phyloP scores from a whole-genome alignment of 92 coral and sea anemone genomes.

The Heteractis magnifica region DNA sequence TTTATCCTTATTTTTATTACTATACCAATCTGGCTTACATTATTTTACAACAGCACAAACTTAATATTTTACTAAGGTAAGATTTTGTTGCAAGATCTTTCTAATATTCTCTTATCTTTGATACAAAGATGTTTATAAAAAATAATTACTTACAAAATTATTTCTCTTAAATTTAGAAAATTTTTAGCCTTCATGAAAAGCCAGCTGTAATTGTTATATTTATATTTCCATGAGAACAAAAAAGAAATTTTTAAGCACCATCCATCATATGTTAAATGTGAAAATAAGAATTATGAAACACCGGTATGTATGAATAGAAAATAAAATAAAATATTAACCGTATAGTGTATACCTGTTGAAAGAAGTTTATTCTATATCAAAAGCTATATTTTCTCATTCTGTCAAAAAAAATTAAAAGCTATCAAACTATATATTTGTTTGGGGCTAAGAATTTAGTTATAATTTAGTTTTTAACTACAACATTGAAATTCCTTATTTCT shows the following conservation, averaged over 20 bases:
- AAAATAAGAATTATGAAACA: neutral
- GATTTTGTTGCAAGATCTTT: neutral
- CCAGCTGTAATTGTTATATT: neutral
- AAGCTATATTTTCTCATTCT: neutral
- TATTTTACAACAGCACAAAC: too few species aligned
- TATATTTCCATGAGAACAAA: too few species aligned
- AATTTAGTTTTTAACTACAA: neutral
- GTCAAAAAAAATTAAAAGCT: neutral
- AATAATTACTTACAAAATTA: too few species aligned
- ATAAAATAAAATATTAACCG: too few species aligned
- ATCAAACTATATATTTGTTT: neutral
- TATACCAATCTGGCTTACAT: too few species aligned
- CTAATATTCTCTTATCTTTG: too few species aligned
- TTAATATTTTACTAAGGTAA: neutral
- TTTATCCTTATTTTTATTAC: neutral
- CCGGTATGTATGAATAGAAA: too few species aligned
- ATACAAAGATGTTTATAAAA: too few species aligned
- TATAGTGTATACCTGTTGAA: neutral
- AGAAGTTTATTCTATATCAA: neutral
- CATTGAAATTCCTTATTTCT: neutral
- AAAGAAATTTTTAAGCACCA: too few species aligned
- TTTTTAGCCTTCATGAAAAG: neutral
- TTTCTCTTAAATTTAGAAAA: too few species aligned
- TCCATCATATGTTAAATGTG: neutral
- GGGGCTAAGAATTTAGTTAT: neutral